Conservation (phyloP, 2,888 invertebrate species). For the Acronicta aceris region DNA sequence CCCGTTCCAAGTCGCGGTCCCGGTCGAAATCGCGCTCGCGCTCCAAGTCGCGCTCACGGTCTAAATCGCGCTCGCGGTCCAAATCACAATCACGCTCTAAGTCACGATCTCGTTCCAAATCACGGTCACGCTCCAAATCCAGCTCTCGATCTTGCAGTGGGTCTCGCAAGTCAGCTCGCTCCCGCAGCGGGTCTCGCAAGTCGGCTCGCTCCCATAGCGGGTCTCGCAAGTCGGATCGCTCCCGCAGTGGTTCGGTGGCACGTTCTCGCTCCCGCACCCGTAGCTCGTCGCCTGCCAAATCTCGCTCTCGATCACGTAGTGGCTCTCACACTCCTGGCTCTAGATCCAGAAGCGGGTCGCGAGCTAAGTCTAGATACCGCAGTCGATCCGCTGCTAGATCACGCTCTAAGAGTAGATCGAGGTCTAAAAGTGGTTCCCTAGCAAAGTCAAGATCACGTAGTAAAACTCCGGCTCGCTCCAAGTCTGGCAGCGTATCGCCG, state of each 20-base stretch:
- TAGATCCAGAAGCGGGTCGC: slow-evolving; percentile 27
- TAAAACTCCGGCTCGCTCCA: slow-evolving; percentile 60
- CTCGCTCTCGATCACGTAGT: slow-evolving; percentile 6
- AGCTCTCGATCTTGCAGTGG: slow-evolving; percentile 14
- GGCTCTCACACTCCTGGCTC: slow-evolving; percentile 17
- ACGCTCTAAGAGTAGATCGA: slow-evolving; percentile 47
- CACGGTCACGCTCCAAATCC: slow-evolving; percentile 54
- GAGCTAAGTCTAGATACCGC: slow-evolving; percentile 21
- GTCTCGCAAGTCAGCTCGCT: neutral
- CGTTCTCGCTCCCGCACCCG: slow-evolving; percentile 5
- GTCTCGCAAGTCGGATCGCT: slow-evolving; percentile 1
- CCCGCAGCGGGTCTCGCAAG: too few relatives aligned
- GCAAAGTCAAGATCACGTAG: slow-evolving; percentile 61
- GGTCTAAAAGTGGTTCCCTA: slow-evolving; percentile 62
- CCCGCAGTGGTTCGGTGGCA: slow-evolving; percentile 2
- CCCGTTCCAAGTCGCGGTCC: slow-evolving; percentile 55
- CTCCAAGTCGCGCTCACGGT: slow-evolving; percentile 30
- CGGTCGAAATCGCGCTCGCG: slow-evolving; percentile 19
- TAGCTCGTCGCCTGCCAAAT: slow-evolving; percentile 6
- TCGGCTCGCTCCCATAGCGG: slow-evolving; percentile 21
- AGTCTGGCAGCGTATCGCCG: slow-evolving; percentile 26
- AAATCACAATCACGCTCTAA: slow-evolving; percentile 24
- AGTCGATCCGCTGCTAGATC: slow-evolving; percentile 17
- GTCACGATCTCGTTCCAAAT: slow-evolving; percentile 31
- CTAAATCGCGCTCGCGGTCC: slow-evolving; percentile 28